Percentiles rank a stretch among this genome's conserved stretches.
phyloP scores from a whole-genome alignment of 2,113 vertebrate species.

The Gymnarchus niloticus region DNA sequence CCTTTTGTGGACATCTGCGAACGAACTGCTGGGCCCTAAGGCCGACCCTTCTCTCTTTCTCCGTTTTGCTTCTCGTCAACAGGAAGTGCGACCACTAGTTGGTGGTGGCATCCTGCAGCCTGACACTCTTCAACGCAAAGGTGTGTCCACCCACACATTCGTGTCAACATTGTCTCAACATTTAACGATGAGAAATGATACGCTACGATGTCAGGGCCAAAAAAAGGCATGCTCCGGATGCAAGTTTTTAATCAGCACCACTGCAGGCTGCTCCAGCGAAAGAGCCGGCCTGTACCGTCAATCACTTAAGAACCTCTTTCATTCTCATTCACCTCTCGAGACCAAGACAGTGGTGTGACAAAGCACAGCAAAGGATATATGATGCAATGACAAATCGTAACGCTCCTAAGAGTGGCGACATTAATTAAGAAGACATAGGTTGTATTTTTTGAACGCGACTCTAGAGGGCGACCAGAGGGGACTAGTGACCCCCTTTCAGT shows the following conservation, averaged over 20 bases:
- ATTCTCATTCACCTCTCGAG: no score
- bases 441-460: no score
- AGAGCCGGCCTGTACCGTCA: neutral
- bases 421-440: no score
- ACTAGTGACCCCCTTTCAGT: no score
- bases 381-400: neutral
- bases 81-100: slow-evolving; percentile 32
- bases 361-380: neutral
- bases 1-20: slow-evolving; percentile 42
- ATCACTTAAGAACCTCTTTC: no score
- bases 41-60: neutral
- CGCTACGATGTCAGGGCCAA: neutral
- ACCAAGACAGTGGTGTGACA: neutral
- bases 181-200: neutral
- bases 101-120: neutral
- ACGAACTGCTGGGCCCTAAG: slow-evolving; percentile 1
- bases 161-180: neutral
- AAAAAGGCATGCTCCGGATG: neutral
- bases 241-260: neutral
- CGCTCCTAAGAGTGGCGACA: neutral
- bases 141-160: neutral
- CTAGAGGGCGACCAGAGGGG: no score
- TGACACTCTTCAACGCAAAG: neutral
- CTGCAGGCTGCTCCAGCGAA: neutral
- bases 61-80: slow-evolving; percentile 4